Evolutionary conservation across 2,113 vertebrate species (phyloP), one percentile per base, ranked within the genome.

Genomic region (Cololabis saira): DNA sequence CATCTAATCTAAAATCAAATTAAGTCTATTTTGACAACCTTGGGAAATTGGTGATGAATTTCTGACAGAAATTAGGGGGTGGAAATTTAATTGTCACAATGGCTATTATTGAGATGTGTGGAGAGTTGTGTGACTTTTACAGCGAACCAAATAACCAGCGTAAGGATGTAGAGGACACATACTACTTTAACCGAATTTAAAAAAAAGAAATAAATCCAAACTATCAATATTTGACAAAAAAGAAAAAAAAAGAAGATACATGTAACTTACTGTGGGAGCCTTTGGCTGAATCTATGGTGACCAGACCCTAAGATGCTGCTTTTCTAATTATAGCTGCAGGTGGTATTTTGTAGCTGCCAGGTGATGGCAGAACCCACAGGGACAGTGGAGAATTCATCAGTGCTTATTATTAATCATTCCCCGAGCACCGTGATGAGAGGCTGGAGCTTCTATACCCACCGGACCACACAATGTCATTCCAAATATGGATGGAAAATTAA

Each of bases 71-170:
- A 87, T 87, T 95, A 94, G 93, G 93, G 93, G 88, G 90, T 95
- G 93, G 91, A 94, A 95, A 95, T 96, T 94, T 93, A 95, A 95
- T 95, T 88, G 85, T 72, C 81, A 85, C 72, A 84, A 87, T 91
- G 93, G 92, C 92, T 92, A 91, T 85, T 87, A 92, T 86, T 90
- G 89, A 93, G 92, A 94, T 91, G 85, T 93, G 47, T 24, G 51
- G 81, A 84, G 90, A 58, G 90, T 91, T 17, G 93, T 92, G 93
- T 91, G 90, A 92, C 88, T 94, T 94, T 91, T 88, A 88, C 92
- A 90, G 84, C 91, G 92, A 93, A 92, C 93, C 13, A 16, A 24
- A 24, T 15, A 8, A 92, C 82, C 78, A 72, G 90, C 90, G 94
- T 93, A 9, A 15, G 30, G 40, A 18, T 10, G n/a, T 27, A 16